A percentile compares a stretch with the other conserved stretches of the same genome.
These are phyloP conservation scores for Scartelaos histophorus DNA, from an alignment of 2,113 vertebrate species.

Conservation along the genomic window DNA sequence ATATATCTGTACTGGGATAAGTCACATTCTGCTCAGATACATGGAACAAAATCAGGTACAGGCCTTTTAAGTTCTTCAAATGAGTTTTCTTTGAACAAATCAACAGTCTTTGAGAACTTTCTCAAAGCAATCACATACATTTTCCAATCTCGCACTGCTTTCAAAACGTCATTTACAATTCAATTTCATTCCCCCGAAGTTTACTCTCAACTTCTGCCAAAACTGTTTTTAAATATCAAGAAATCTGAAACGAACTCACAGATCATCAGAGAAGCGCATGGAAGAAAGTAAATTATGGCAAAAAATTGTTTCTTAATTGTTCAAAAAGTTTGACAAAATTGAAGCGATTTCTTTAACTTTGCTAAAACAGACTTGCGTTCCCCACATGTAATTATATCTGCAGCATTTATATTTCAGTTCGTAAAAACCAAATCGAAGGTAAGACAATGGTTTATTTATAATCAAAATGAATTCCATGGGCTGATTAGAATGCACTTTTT, in stretches of 20 bases:
- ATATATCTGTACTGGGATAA: no score
- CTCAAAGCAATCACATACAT: no score
- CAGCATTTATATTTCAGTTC: background rate
- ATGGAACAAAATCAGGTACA: no score
- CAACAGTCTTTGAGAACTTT: no score
- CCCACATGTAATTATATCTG: background rate
- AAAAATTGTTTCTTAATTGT: background rate
- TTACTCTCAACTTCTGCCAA: background rate
- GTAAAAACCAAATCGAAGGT: background rate
- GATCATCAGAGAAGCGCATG: background rate
- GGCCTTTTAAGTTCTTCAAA: no score
- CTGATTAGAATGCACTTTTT: background rate
- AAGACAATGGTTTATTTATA: background rate
- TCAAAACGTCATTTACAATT: background rate
- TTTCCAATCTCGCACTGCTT: no score
- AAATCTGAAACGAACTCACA: background rate
- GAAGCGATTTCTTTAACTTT: background rate
- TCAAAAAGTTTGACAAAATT: background rate
- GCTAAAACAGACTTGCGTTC: background rate
- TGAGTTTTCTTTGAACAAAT: no score
- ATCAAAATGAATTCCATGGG: background rate
- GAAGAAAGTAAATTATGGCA: background rate
- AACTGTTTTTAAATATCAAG: background rate
- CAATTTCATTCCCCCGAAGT: background rate
- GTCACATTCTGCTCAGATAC: no score